Conservation (phyloP, 35 echinoderm and acorn worm genomes). For the Chiridota heheva region DNA sequence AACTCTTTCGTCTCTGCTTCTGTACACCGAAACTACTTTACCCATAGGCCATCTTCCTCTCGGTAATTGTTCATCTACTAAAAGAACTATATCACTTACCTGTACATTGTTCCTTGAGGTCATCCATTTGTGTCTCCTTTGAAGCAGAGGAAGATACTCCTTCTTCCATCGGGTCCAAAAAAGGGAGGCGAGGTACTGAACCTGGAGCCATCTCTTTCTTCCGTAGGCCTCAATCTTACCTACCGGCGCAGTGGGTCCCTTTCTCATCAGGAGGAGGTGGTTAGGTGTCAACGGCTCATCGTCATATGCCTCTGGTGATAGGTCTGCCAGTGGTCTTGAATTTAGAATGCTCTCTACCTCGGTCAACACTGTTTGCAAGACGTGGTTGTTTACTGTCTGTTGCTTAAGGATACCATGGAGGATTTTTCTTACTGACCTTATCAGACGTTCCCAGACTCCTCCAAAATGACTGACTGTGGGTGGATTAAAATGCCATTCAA, state of each 20-base stretch:
- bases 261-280: slow-evolving; percentile 21
- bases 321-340: slow-evolving; percentile 23
- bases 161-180: slow-evolving; percentile 63
- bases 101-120: slow-evolving; percentile 27
- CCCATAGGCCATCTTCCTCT: slow-evolving; percentile 37
- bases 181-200: slow-evolving; percentile 45
- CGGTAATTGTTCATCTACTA: slow-evolving; percentile 1
- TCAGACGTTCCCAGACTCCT: slow-evolving; percentile 12
- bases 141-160: slow-evolving; percentile 57
- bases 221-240: slow-evolving; percentile 19
- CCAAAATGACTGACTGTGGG: not conserved
- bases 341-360: slow-evolving; percentile 33
- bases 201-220: slow-evolving; percentile 60
- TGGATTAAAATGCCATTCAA: slow-evolving; percentile 52
- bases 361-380: slow-evolving; percentile 30
- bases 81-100: slow-evolving; percentile 24
- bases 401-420: not conserved
- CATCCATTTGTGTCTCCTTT: slow-evolving; percentile 55
- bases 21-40: slow-evolving; percentile 16
- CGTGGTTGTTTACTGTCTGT: not conserved
- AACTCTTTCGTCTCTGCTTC: slow-evolving; percentile 31
- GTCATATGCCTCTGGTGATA: not conserved
- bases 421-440: not conserved
- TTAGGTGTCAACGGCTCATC: slow-evolving; percentile 4
- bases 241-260: slow-evolving; percentile 10